Evolutionary conservation across 2,113 vertebrate genomes (phyloP).

Genomic region (Corydoras maculifer): DNA sequence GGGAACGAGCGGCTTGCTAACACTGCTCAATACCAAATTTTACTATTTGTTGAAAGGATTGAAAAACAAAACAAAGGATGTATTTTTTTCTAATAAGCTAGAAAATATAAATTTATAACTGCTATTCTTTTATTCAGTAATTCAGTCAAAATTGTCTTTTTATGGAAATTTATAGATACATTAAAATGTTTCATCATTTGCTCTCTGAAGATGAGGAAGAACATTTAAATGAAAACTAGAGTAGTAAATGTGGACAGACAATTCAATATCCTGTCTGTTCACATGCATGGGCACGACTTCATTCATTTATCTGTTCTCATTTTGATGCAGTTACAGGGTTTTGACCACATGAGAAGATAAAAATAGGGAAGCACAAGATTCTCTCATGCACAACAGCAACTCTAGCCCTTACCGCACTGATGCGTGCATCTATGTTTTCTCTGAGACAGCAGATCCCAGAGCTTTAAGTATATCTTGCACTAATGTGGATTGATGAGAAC

Average conservation of each 20-base stretch:
- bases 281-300: not conserved
- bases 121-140: not conserved
- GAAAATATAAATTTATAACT: not conserved
- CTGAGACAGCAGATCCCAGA: not conserved
- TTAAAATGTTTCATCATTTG: not conserved
- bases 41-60: not conserved
- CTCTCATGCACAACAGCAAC: constrained; percentile 19
- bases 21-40: no score
- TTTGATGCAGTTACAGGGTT: not conserved
- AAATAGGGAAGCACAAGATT: constrained; percentile 16
- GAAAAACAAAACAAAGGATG: no score
- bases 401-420: not conserved
- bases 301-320: constrained; percentile 5
- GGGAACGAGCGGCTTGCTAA: no score
- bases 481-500: constrained; percentile 17
- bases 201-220: no score
- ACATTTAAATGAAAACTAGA: no score
- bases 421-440: not conserved
- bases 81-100: not conserved
- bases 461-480: constrained; percentile 21
- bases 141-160: not conserved
- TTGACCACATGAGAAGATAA: not conserved
- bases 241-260: no score
- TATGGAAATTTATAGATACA: not conserved
- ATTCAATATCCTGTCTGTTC: no score